Percentiles rank a stretch among this genome's conserved stretches.
Conservation (phyloP, 1,140 invertebrate genomes). For the Cyclina sinensis region DNA sequence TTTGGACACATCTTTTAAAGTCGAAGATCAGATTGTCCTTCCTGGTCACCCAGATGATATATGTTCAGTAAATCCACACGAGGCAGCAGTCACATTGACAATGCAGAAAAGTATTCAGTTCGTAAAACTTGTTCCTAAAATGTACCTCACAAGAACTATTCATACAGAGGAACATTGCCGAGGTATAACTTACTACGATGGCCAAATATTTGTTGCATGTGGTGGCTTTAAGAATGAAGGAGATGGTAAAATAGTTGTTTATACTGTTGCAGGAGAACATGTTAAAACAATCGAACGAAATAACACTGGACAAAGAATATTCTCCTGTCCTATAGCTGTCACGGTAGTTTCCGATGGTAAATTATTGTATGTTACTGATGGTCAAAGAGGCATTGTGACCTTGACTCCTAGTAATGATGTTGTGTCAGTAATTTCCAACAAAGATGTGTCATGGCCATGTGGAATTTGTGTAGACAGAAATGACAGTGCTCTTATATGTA, state of each 20-base stretch:
- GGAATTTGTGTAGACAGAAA: conserved; percentile 60
- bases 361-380: conserved; percentile 53
- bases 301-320: conserved; percentile 55
- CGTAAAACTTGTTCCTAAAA: not conserved
- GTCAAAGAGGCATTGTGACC: conserved; percentile 41
- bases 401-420: conserved; percentile 58
- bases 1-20: conserved; percentile 22
- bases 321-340: conserved; percentile 53
- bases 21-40: conserved; percentile 14
- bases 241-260: conserved; percentile 36
- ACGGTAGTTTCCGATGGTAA: conserved; percentile 19
- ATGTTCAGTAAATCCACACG: conserved; percentile 27
- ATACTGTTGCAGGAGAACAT: conserved; percentile 38
- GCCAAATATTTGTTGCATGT: conserved; percentile 50
- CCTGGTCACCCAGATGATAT: conserved; percentile 13
- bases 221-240: conserved; percentile 58
- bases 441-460: conserved; percentile 53
- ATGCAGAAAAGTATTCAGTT: conserved; percentile 52
- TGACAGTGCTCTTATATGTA: conserved; percentile 51
- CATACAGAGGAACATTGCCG: conserved; percentile 50
- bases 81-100: conserved; percentile 43
- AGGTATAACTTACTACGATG: conserved; percentile 43
- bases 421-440: conserved; percentile 42
- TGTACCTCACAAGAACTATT: conserved; percentile 22
- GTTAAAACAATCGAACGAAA: conserved; percentile 53